Conservation (phyloP, 2,113 vertebrate genomes). For the Tachycineta bicolor region DNA sequence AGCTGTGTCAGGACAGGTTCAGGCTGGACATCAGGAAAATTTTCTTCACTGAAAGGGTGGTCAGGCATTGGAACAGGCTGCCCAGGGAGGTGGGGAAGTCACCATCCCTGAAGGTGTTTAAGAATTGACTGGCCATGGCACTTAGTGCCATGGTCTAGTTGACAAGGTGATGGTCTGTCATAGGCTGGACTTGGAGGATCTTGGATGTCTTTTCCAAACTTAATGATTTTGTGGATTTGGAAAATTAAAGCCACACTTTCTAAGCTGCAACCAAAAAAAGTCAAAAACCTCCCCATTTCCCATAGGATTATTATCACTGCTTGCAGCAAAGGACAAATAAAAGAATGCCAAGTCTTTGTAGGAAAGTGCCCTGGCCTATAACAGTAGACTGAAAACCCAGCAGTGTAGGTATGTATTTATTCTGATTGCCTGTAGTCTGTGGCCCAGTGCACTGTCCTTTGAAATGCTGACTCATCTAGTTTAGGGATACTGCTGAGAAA, state of each 20-base stretch:
- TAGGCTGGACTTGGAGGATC: background rate
- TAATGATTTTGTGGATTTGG: background rate
- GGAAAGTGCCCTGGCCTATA: background rate
- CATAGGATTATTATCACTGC: background rate
- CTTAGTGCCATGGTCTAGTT: background rate
- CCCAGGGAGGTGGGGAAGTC: background rate
- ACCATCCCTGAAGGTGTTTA: background rate
- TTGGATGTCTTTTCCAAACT: background rate
- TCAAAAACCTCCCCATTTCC: background rate
- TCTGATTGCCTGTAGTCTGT: background rate
- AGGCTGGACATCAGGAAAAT: background rate
- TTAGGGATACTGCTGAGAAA: background rate
- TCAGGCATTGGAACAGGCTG: background rate
- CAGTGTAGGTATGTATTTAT: background rate
- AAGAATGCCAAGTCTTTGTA: background rate
- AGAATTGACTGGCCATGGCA: background rate
- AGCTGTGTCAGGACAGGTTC: background rate
- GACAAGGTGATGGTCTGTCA: background rate
- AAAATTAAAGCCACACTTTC: background rate
- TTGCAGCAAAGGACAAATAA: background rate
- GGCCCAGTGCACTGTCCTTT: background rate
- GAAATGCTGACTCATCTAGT: background rate
- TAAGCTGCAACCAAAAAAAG: background rate
- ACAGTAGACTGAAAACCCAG: background rate
- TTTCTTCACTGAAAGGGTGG: background rate